phyloP scores from a whole-genome alignment of 2,888 invertebrate species.

The Cheilosia scutellata region DNA sequence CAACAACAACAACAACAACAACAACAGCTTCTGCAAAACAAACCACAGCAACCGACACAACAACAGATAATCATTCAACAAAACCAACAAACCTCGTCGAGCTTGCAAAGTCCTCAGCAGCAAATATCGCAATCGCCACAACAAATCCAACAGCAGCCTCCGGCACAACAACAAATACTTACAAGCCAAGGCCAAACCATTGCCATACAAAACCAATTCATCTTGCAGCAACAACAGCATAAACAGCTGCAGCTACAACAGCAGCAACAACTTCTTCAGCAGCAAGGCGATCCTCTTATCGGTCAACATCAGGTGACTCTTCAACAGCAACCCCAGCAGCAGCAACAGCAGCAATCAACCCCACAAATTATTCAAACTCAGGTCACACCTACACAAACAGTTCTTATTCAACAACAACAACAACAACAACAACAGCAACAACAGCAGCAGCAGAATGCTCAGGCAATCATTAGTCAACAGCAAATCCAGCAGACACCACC shows the following conservation, averaged over 20 bases:
- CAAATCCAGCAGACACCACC: slow-evolving; percentile 81
- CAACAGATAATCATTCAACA: slow-evolving; percentile 77
- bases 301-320: slow-evolving; percentile 81
- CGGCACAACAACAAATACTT: slow-evolving; percentile 79
- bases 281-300: slow-evolving; percentile 76
- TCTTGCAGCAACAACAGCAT: slow-evolving; percentile 86
- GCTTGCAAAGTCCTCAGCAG: slow-evolving; percentile 76
- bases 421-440: slow-evolving; percentile 78
- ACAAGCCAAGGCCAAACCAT: slow-evolving; percentile 74
- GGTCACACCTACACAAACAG: slow-evolving; percentile 82
- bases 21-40: slow-evolving; percentile 80
- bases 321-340: slow-evolving; percentile 84
- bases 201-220: slow-evolving; percentile 78
- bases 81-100: slow-evolving; percentile 40
- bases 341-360: slow-evolving; percentile 78
- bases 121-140: slow-evolving; percentile 70
- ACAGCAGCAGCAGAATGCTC: slow-evolving; percentile 78
- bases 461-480: slow-evolving; percentile 76
- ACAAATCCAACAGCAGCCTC: slow-evolving; percentile 80
- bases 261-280: slow-evolving; percentile 82
- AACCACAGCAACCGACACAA: slow-evolving; percentile 76
- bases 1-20: slow-evolving; percentile 78
- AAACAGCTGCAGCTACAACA: slow-evolving; percentile 86
- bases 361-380: slow-evolving; percentile 69
- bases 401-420: slow-evolving; percentile 82